Evolutionary conservation across 2,113 vertebrate genomes (phyloP), one percentile per base, ranked within the genome.

Genomic region (Rhinolophus sinicus): DNA sequence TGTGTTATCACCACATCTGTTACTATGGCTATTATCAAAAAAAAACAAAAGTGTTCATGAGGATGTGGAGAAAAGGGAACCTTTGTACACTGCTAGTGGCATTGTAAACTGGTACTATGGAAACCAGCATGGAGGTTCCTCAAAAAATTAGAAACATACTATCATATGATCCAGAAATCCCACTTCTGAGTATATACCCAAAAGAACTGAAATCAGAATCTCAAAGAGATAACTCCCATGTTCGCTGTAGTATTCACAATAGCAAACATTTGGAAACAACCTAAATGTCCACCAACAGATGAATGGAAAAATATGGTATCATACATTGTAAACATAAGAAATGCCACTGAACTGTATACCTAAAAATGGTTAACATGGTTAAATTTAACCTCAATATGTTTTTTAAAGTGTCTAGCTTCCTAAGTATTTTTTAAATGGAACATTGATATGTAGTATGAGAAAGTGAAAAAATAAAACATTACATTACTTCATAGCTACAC

Each of bases 341-440:
- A 44, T 44, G 40, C 40, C 40, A 6, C 40, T 44, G 40, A 44
- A 44, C 40, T 44, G 40, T 44, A 44, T 44, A 44, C 40, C 7
- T 44, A 7, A 44, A 44, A 44, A 44, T 44, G 40, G 40, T 44
- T 44, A 44, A 44, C 40, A 44, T 44, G 40, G n/a, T 86, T 91
- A 78, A 86, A 70, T 72, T 78, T 85, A 78, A 33, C 13, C 22
- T 85, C n/a, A 54, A 30, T 44, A 44, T 44, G 1, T 54, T 70
- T 70, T 18, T 40, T 30, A 38, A 76, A 77, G 13, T 40, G 50
- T 76, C 78, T 76, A 58, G 28, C 33, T 69, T 78, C 38, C 62
- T n/a, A 52, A 85, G 80, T 65, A 86, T 24, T 81, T 65, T 92
- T 67, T 30, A 87, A 92, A 76, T 52, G 33, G 21, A 92, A 82